Base-by-base conservation (phyloP, 35 echinoderm and acorn worm genomes). In the Apostichopus californicus region DNA sequence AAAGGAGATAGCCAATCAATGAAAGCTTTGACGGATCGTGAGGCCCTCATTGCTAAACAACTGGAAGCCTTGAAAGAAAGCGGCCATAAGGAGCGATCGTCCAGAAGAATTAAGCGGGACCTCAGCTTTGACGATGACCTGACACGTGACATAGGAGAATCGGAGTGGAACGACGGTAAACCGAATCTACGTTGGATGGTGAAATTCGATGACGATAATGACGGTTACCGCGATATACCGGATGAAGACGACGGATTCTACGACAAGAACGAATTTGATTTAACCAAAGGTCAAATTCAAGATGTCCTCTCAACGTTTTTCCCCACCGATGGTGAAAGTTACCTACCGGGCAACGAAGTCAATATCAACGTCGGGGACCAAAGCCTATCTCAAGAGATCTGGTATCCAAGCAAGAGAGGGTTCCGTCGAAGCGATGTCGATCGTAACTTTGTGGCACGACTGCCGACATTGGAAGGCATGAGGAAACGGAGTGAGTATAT, bases 351-450 rank as follows among this genome's bases (percentile, higher is more conserved):
- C 11, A 87, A 87, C 64, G 57, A 89, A 14, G 86, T 89, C 6
- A 89, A 89, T 20, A 89, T 89, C 23, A 89, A 89, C 63, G 61
- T 89, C 26, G 86, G 86, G 15, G 52, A 89, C 9, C 86, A 89
- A 64, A 89, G 61, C 6, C 60, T 89, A 54, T 89, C 86, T 8
- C 86, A 89, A 28, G 20, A 89, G 17, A 73, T 89, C 18, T 72
- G 60, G 68, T 72, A 89, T 72, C 61, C 86, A 11, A 68, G 61
- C 17, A 89, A 89, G 57, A 89, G 86, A 73, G 86, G 81, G 0
- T 34, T 57, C 9, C 61, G 72, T 52, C 26, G 61, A 12, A 52
- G 55, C 22, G n/a, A 18, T 82, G 17, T 72, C 14, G 60, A 89
- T 72, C 57, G 86, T 7, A 73, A 89, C 28, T 89, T 72, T 46